phyloP scores from a whole-genome alignment of 2,113 vertebrate species.

The Epinephelus moara region DNA sequence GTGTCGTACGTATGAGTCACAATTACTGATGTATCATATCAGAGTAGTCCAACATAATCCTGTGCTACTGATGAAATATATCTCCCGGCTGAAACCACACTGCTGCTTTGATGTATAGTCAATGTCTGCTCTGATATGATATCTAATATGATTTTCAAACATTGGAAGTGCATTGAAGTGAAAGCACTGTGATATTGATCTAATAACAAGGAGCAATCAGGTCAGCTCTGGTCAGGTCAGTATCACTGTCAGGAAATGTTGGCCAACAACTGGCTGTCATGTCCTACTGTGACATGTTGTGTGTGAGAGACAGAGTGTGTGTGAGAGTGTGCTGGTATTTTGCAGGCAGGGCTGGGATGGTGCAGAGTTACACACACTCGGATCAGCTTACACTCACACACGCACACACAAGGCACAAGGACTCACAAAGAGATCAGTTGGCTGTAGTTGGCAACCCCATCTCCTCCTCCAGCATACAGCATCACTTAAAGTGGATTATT shows the following conservation, averaged over 20 bases:
- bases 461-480: conserved; percentile 19
- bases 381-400: conserved; percentile 69
- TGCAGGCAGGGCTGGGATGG: conserved; percentile 41
- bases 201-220: conserved; percentile 38
- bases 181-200: conserved; percentile 34
- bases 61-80: background rate
- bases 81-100: background rate
- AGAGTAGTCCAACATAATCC: background rate
- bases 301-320: conserved; percentile 38
- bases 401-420: conserved; percentile 21
- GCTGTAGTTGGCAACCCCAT: conserved; percentile 42
- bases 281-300: conserved; percentile 63
- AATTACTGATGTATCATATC: background rate
- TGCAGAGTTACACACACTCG: conserved; percentile 68
- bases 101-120: conserved; percentile 11
- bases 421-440: conserved; percentile 54
- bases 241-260: conserved; percentile 53
- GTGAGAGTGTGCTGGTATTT: conserved; percentile 46
- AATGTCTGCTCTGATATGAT: conserved; percentile 9
- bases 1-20: background rate
- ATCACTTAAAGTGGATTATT: conserved; percentile 30
- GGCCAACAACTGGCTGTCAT: conserved; percentile 57
- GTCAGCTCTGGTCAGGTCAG: conserved; percentile 54
- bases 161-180: background rate
- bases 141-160: conserved; percentile 28